Evolutionary conservation across 2,888 invertebrate genomes (phyloP).

Genomic region (Acanthosoma haemorrhoidale): DNA sequence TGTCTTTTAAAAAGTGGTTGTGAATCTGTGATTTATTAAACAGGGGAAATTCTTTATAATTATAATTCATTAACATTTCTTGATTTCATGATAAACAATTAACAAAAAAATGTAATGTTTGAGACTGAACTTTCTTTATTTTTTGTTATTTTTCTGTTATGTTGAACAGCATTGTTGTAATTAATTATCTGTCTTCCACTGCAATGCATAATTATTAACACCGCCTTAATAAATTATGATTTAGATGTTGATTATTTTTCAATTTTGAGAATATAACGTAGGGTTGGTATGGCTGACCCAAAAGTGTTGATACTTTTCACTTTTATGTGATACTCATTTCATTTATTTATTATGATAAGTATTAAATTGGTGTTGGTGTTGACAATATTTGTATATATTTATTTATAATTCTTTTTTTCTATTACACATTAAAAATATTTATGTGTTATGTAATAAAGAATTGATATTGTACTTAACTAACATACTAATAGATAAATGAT

Average conservation of each 20-base stretch:
- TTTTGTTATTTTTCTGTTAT: neutral
- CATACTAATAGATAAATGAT: too few species aligned
- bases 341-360: neutral
- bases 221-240: neutral
- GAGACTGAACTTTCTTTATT: conserved; percentile 15
- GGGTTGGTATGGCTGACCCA: neutral
- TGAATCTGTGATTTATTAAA: conserved; percentile 13
- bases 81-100: neutral
- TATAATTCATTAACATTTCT: neutral
- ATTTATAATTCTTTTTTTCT: neutral
- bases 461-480: too few species aligned
- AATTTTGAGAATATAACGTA: neutral
- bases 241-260: neutral
- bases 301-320: neutral
- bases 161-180: conserved; percentile 1
- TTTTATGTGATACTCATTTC: neutral
- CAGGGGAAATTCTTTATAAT: neutral
- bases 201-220: neutral
- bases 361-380: neutral
- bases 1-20: conserved; percentile 17
- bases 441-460: neutral
- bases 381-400: neutral
- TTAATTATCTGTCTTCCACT: conserved; percentile 21
- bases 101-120: neutral
- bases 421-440: neutral